Evolutionary conservation across 2,797 vertebrate species (phyloP).

Genomic region (Sphenodon punctatus): DNA sequence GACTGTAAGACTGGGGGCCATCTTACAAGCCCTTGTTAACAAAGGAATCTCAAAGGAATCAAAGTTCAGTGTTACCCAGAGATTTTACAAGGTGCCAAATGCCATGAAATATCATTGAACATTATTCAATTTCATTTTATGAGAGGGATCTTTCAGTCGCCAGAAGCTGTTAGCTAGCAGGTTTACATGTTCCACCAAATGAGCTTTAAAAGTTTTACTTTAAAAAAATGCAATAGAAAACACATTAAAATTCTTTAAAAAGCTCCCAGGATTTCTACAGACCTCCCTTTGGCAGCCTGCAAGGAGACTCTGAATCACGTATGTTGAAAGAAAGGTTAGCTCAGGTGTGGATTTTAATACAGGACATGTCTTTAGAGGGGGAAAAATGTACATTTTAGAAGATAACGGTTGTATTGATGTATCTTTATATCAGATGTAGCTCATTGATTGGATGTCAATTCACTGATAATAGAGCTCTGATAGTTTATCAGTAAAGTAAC

Average conservation of each 20-base stretch:
- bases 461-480: slow-evolving; percentile 9
- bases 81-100: slow-evolving; percentile 42
- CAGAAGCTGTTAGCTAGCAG: slow-evolving; percentile 29
- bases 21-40: neutral
- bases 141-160: slow-evolving; percentile 28
- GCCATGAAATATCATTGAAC: slow-evolving; percentile 23
- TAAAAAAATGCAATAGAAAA: slow-evolving; percentile 50
- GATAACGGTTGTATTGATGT: slow-evolving; percentile 34
- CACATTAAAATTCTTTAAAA: slow-evolving; percentile 57
- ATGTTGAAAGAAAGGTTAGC: slow-evolving; percentile 36
- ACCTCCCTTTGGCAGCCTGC: slow-evolving; percentile 24
- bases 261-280: slow-evolving; percentile 41
- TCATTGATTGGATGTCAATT: slow-evolving; percentile 36
- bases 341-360: slow-evolving; percentile 44
- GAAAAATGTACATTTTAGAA: slow-evolving; percentile 16
- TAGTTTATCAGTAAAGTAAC: too few relatives aligned
- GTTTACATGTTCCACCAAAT: slow-evolving; percentile 40
- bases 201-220: slow-evolving; percentile 28
- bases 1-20: neutral
- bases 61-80: slow-evolving; percentile 3
- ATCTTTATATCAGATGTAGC: slow-evolving; percentile 31
- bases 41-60: neutral
- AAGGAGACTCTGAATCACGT: slow-evolving; percentile 46
- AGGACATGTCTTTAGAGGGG: slow-evolving; percentile 26
- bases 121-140: slow-evolving; percentile 42